Conservation (phyloP, 2,888 invertebrate genomes). For the Isoperla grammatica region DNA sequence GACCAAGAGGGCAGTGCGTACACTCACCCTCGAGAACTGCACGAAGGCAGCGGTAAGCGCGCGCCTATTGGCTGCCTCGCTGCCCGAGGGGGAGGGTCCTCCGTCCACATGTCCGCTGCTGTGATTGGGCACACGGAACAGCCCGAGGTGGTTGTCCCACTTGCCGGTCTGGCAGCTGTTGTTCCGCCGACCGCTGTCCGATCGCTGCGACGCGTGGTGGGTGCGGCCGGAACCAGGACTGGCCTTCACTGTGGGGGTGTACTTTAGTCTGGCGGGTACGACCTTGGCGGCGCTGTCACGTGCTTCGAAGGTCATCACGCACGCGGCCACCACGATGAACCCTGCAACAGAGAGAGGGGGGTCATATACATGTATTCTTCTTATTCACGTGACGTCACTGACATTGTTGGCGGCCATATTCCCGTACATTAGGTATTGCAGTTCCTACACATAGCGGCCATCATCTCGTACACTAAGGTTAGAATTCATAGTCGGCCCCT, state of each 20-base stretch:
- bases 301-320: slow-evolving; percentile 98
- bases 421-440: too few relatives aligned
- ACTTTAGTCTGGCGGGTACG: slow-evolving; percentile 68
- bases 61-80: slow-evolving; percentile 34
- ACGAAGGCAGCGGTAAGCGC: slow-evolving; percentile 48
- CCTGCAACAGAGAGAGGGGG: slow-evolving; percentile 46
- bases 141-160: slow-evolving; percentile 62
- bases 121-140: slow-evolving; percentile 21
- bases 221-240: slow-evolving; percentile 16
- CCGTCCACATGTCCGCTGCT: slow-evolving; percentile 29
- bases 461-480: too few relatives aligned
- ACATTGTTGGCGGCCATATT: too few relatives aligned
- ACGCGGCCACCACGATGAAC: slow-evolving; percentile 93
- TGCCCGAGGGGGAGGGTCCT: slow-evolving; percentile 29
- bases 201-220: slow-evolving; percentile 19
- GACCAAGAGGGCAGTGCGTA: background rate
- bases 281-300: slow-evolving; percentile 91
- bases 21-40: slow-evolving; percentile 42
- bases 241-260: slow-evolving; percentile 29
- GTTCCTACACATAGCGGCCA: too few relatives aligned
- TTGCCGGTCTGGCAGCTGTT: slow-evolving; percentile 37
- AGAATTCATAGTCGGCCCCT: too few relatives aligned
- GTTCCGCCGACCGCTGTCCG: slow-evolving; percentile 41
- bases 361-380: too few relatives aligned
- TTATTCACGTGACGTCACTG: too few relatives aligned